Conservation (phyloP, 2,797 vertebrate species). For the Lutjanus argentimaculatus region DNA sequence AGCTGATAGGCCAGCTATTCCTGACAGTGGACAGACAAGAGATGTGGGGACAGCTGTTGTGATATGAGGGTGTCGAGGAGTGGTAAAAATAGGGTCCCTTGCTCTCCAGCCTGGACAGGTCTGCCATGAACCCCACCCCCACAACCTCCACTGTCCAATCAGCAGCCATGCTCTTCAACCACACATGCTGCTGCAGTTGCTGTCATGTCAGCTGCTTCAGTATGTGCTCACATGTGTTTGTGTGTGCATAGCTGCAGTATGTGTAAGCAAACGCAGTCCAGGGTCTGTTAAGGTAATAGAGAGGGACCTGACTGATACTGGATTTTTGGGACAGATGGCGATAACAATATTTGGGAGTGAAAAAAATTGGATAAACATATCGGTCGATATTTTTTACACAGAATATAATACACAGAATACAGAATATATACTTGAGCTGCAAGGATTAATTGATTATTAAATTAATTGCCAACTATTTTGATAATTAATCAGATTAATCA, state of each 20-base stretch:
- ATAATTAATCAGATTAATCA: too few species aligned
- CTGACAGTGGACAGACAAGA: constrained; percentile 75
- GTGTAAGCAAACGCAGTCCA: constrained; percentile 3
- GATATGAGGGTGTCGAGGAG: constrained; percentile 79
- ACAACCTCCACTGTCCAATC: constrained; percentile 58
- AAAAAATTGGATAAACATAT: too few species aligned
- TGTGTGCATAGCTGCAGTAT: not conserved
- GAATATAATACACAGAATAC: too few species aligned
- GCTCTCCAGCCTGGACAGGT: constrained; percentile 56
- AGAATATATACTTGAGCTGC: too few species aligned
- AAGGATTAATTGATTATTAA: too few species aligned
- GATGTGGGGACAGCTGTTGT: constrained; percentile 91
- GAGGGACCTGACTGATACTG: too few species aligned
- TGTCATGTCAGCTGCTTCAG: constrained; percentile 71
- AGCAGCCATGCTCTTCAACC: constrained; percentile 27
- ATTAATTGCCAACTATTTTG: too few species aligned
- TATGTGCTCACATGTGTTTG: not conserved
- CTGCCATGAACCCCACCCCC: constrained; percentile 36
- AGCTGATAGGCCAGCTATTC: constrained; percentile 79
- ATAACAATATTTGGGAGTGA: too few species aligned
- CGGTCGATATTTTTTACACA: too few species aligned
- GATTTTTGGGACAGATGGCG: too few species aligned
- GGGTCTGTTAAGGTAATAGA: constrained; percentile 10
- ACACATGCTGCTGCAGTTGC: constrained; percentile 70
- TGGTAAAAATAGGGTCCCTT: constrained; percentile 91